Evolutionary conservation across 2,888 invertebrate genomes (phyloP).

Genomic region (Orthosia cruda): DNA sequence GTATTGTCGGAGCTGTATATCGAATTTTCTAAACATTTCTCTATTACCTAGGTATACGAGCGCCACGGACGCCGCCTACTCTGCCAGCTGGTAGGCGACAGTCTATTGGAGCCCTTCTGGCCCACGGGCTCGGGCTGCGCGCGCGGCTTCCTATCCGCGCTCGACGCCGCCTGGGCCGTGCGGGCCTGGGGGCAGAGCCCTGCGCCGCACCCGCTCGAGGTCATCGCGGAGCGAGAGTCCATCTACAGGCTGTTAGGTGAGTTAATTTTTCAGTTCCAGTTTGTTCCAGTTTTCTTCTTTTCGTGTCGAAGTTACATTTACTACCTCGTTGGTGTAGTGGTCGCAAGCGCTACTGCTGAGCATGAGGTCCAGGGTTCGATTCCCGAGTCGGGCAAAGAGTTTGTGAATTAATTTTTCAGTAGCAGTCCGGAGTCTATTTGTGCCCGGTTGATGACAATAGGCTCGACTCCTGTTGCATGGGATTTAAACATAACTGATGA

Average conservation of each 20-base stretch:
- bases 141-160: slow-evolving; percentile 98
- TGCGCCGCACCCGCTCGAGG: slow-evolving; percentile 94
- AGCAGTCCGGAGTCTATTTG: too few species aligned
- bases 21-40: not conserved
- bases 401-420: too few species aligned
- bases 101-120: slow-evolving; percentile 99
- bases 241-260: slow-evolving; percentile 95
- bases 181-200: slow-evolving; percentile 94
- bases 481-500: too few species aligned
- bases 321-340: too few species aligned
- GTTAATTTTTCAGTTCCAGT: too few species aligned
- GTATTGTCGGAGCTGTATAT: too few species aligned
- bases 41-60: slow-evolving; percentile 81
- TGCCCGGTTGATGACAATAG: too few species aligned
- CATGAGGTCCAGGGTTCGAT: too few species aligned
- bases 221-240: slow-evolving; percentile 98
- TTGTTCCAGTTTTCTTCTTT: not conserved
- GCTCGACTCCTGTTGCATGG: too few species aligned
- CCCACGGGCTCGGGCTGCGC: slow-evolving; percentile 99
- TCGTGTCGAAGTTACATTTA: too few species aligned
- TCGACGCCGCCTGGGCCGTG: slow-evolving; percentile 99
- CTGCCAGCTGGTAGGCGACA: slow-evolving; percentile 98
- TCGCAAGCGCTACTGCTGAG: too few species aligned
- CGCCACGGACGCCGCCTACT: slow-evolving; percentile 95
- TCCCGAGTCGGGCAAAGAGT: too few species aligned